Conservation (phyloP, 2,888 invertebrate species). For the Microctonus aethiopoides region DNA sequence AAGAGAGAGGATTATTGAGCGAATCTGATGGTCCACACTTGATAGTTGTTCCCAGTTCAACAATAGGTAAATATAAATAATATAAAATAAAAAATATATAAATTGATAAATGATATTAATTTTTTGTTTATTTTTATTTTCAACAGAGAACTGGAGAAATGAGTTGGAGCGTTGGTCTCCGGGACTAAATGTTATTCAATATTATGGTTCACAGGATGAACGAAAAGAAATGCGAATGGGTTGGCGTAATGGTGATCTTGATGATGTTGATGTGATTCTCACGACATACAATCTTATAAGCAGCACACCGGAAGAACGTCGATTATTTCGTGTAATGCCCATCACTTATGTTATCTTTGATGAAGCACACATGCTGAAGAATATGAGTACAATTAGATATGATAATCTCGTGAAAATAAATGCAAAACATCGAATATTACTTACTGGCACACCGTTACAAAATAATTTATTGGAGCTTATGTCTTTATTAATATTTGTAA, state of each 20-base stretch:
- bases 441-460: conserved; percentile 96
- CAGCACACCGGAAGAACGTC: conserved; percentile 89
- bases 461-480: conserved; percentile 96
- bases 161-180: conserved; percentile 87
- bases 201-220: conserved; percentile 90
- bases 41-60: conserved; percentile 96
- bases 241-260: conserved; percentile 78
- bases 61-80: conserved; percentile 74
- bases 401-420: conserved; percentile 88
- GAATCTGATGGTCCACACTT: conserved; percentile 81
- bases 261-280: conserved; percentile 84
- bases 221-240: conserved; percentile 80
- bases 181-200: conserved; percentile 81
- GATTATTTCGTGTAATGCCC: conserved; percentile 88
- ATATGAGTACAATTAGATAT: conserved; percentile 93
- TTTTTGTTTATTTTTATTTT: too few relatives aligned
- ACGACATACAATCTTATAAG: conserved; percentile 90
- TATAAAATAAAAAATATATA: background rate
- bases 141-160: conserved; percentile 83
- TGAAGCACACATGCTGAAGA: conserved; percentile 98
- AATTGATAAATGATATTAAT: background rate
- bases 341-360: conserved; percentile 96
- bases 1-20: conserved; percentile 77
- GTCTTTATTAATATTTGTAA: conserved; percentile 94
- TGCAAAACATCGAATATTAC: conserved; percentile 84